Percentiles rank a stretch among this genome's conserved stretches.
These are phyloP conservation scores for Himalopsyche anomala DNA, from an alignment of 2,888 invertebrate species.

Conservation along the genomic window DNA sequence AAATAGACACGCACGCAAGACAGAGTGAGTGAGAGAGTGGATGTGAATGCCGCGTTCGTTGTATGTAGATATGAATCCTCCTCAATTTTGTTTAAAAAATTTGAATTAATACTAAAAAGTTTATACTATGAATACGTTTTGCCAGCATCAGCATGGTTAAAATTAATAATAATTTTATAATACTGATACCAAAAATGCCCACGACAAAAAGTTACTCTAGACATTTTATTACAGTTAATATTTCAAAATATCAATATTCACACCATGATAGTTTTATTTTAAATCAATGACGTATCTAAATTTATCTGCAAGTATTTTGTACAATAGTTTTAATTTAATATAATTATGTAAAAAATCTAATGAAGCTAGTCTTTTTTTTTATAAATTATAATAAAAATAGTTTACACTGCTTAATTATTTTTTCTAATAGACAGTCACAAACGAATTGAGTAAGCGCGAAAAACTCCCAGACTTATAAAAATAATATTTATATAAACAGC, in stretches of 20 bases:
- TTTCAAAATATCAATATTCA: conserved; percentile 45
- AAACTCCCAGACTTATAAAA: conserved; percentile 11
- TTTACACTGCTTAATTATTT: conserved; percentile 35
- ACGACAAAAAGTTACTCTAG: conserved; percentile 58
- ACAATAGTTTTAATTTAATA: conserved; percentile 43
- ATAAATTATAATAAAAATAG: conserved; percentile 33
- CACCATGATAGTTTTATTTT: conserved; percentile 4
- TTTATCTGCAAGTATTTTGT: conserved; percentile 46
- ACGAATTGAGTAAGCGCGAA: conserved; percentile 39
- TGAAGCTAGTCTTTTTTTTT: conserved; percentile 17
- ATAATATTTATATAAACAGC: no score
- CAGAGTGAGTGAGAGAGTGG: no score
- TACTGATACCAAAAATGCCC: conserved; percentile 65
- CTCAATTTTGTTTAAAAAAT: no score
- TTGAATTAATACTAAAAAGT: background rate
- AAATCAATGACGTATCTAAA: conserved; percentile 34
- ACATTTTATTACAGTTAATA: conserved; percentile 45
- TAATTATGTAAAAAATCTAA: conserved; percentile 48
- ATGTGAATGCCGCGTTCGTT: no score
- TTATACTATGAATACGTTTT: conserved; percentile 24
- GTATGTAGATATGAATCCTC: no score
- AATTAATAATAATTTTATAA: conserved; percentile 53
- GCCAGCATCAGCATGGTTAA: conserved; percentile 39
- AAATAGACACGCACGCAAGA: no score
- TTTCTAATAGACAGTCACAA: conserved; percentile 43